phyloP scores from a whole-genome alignment of 2,113 vertebrate genomes.

The Anarrhichthys ocellatus region DNA sequence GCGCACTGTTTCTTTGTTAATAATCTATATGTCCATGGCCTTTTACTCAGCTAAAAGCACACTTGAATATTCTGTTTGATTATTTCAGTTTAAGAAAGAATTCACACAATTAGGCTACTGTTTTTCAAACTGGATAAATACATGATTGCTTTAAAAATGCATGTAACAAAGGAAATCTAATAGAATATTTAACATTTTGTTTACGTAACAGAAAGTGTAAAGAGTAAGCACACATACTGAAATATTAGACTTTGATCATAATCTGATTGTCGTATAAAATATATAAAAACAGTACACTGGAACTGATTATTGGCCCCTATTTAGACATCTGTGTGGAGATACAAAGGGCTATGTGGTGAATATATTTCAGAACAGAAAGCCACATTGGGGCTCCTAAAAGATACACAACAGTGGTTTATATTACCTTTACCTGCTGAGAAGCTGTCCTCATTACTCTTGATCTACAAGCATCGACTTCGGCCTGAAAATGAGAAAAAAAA shows the following conservation, averaged over 20 bases:
- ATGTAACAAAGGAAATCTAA: background rate
- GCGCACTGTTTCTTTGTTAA: background rate
- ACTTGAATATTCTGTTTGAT: background rate
- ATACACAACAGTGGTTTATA: background rate
- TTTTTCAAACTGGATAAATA: background rate
- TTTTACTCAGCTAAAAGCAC: background rate
- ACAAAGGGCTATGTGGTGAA: fast-evolving
- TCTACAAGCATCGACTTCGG: conserved; percentile 75
- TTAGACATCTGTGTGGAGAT: background rate
- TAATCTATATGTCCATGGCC: background rate
- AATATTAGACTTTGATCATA: background rate
- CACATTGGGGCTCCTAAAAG: conserved; percentile 11
- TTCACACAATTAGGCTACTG: background rate
- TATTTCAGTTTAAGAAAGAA: background rate
- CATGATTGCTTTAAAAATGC: background rate
- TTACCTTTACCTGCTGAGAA: conserved; percentile 47
- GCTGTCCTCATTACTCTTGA: conserved; percentile 60
- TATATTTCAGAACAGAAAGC: background rate
- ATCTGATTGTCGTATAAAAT: background rate
- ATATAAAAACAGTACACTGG: background rate
- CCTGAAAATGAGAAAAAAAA: conserved; percentile 60
- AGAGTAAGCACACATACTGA: background rate
- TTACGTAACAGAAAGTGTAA: background rate
- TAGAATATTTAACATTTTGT: background rate
- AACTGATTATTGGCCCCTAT: background rate